Conservation (phyloP, 2,113 vertebrate genomes). For the Penelope pileata region DNA sequence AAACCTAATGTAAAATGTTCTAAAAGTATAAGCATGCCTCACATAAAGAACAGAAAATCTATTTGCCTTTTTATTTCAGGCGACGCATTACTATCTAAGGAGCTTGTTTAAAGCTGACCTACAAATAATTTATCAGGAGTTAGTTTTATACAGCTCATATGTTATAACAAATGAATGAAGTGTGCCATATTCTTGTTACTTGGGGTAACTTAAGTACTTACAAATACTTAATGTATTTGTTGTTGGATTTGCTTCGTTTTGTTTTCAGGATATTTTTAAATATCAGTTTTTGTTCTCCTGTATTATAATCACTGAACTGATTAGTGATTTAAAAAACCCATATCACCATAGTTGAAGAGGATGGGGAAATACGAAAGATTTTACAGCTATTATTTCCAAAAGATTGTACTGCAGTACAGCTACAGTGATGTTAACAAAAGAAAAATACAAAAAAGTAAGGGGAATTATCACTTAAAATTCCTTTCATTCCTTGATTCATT, state of each 20-base stretch:
- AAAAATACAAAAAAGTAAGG: conserved; percentile 3
- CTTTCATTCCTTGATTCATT: conserved; percentile 35
- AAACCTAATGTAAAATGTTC: conserved; percentile 30
- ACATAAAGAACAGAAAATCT: not conserved
- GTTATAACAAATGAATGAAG: not conserved
- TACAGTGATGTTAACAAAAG: not conserved
- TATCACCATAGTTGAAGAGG: not conserved
- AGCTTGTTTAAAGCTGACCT: conserved; percentile 14
- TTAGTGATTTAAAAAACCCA: not conserved
- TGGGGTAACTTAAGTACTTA: too few species aligned
- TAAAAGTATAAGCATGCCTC: not conserved
- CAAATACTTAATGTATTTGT: rapidly evolving
- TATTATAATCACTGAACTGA: conserved; percentile 37
- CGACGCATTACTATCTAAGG: not conserved
- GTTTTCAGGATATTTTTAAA: not conserved
- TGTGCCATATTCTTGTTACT: not conserved
- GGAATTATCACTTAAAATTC: not conserved
- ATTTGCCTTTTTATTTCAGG: conserved; percentile 17
- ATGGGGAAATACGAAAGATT: not conserved
- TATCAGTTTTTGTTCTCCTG: not conserved
- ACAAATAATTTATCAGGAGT: conserved; percentile 9
- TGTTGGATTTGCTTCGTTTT: not conserved
- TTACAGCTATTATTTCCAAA: not conserved
- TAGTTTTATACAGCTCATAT: not conserved
- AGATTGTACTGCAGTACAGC: not conserved